Base-by-base conservation (phyloP, 2,113 vertebrate species). In the Oceanodroma tethys region DNA sequence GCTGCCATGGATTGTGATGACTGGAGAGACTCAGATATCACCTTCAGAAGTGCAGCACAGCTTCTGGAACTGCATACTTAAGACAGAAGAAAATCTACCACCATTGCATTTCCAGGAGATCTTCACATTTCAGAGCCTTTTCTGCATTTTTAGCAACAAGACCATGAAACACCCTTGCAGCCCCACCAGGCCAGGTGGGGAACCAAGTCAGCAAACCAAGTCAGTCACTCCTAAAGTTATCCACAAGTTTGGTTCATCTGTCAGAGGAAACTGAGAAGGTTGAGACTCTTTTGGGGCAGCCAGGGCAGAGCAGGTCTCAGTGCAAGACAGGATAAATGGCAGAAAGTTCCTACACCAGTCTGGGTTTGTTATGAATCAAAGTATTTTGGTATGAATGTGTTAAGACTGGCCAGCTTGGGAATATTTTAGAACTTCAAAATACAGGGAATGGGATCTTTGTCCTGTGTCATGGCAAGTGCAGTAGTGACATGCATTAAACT, bases 381-480 rank as follows among this genome's bases (percentile, higher is more conserved):
- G 13, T 3, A 15, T 48, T 81, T n/a, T 10, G 7, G 10, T 16
- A 4, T 5, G 38, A 70, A 17, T 7, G 38, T 13, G 4, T 1
- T 16, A 56, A 75, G 56, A 72, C 4, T 15, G 29, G 11, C 40
- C n/a, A 71, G 11, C 29, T 20, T 4, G 5, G 42, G 34, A 32
- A n/a, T 29, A 48, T 9, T 55, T 55, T 11, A 36, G 67, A 73
- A 20, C 13, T 67, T 40, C 13, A 43, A 47, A n/a, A 8, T 16
- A 9, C 1, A n/a, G 67, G 71, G 56, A 32, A 42, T 0, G 1
- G 19, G 25, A 22, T 42, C 43, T 75, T 52, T 9, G 5, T 16
- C 53, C 32, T 32, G 3, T 0, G 1, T 16, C 2, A 7, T 10
- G 26, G 14, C n/a, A 52, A 16, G n/a, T 5, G 7, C 40, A 25